These are phyloP conservation scores for Nasonia oneida DNA, from an alignment of 2,888 invertebrate species.

Conservation along the genomic window DNA sequence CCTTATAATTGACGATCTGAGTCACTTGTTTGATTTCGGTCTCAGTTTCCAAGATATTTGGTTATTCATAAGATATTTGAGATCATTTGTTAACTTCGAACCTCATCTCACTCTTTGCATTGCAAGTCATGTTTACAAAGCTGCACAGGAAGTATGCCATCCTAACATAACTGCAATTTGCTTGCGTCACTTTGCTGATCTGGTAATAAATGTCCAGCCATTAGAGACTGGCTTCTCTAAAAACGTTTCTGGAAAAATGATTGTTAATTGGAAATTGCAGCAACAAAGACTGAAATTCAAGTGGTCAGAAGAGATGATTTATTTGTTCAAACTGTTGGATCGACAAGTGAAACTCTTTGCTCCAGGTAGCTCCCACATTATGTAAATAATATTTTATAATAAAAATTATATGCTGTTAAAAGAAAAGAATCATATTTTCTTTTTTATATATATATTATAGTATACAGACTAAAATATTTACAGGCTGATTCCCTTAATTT, in stretches of 20 bases:
- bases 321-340: conserved; percentile 87
- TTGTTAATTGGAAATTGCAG: conserved; percentile 79
- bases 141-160: conserved; percentile 80
- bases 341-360: conserved; percentile 87
- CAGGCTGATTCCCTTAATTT: no score
- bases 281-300: conserved; percentile 70
- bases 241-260: conserved; percentile 87
- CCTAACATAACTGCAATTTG: conserved; percentile 81
- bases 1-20: conserved; percentile 87
- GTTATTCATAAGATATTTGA: conserved; percentile 68
- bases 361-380: conserved; percentile 80
- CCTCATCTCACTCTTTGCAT: conserved; percentile 71
- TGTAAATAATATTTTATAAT: conserved; percentile 44
- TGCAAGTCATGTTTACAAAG: conserved; percentile 73
- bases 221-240: conserved; percentile 87
- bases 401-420: background rate
- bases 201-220: conserved; percentile 83
- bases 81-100: conserved; percentile 69
- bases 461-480: no score
- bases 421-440: background rate
- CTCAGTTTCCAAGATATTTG: conserved; percentile 81
- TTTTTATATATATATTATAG: no score
- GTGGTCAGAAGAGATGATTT: conserved; percentile 75
- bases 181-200: conserved; percentile 84
- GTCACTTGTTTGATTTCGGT: conserved; percentile 86